phyloP scores from a whole-genome alignment of 2,888 invertebrate species.

The Sinodicranocentrus sp. region DNA sequence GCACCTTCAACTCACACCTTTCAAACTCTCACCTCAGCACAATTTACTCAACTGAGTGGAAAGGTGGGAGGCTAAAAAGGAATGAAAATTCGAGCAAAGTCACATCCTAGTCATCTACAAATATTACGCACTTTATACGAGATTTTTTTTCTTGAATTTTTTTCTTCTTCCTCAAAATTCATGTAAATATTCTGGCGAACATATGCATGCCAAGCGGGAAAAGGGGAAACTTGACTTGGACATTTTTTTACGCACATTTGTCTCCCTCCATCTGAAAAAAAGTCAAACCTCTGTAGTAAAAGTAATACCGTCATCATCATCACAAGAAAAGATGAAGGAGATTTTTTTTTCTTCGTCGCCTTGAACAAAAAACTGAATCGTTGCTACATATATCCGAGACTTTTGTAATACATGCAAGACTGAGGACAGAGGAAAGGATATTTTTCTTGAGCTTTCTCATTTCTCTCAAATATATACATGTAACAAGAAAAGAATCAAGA shows the following conservation, averaged over 20 bases:
- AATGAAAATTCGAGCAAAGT: background rate
- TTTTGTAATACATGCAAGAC: background rate
- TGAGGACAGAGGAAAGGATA: background rate
- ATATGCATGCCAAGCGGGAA: too few relatives aligned
- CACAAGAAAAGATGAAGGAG: conserved; percentile 25
- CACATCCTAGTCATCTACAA: background rate
- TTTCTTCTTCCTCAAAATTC: background rate
- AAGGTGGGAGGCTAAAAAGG: conserved; percentile 11
- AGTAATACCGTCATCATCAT: conserved; percentile 31
- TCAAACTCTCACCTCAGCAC: conserved; percentile 56
- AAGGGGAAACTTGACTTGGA: background rate
- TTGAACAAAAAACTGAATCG: background rate
- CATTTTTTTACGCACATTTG: conserved; percentile 2
- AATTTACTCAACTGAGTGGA: conserved; percentile 36
- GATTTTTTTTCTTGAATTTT: background rate
- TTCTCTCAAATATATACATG: background rate
- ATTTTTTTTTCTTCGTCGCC: background rate
- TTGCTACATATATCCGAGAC: background rate
- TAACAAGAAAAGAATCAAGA: background rate
- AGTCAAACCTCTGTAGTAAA: conserved; percentile 31
- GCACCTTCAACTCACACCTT: conserved; percentile 17
- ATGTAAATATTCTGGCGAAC: too few relatives aligned
- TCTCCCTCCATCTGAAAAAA: too few relatives aligned
- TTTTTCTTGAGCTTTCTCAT: too few relatives aligned
- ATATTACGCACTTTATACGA: background rate